A percentile compares a stretch with the other conserved stretches of the same genome.
These are phyloP conservation scores for Beroe ovata DNA, from an alignment of 37 sponge, comb jelly and placozoan genomes.

Conservation along the genomic window DNA sequence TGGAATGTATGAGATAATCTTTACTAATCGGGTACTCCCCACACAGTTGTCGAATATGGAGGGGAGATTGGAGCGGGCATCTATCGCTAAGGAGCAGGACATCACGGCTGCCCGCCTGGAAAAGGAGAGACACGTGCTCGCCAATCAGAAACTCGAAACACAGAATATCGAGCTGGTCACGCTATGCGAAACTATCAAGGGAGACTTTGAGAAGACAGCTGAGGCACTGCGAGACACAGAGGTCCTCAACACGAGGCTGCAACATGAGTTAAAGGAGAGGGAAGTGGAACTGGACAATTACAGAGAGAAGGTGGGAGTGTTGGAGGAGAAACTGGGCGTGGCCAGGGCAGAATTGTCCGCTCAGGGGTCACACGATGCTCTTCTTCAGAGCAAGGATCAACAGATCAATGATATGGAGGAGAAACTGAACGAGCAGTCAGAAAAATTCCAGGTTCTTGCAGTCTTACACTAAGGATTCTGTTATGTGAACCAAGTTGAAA, in stretches of 20 bases:
- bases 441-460: constrained; percentile 64
- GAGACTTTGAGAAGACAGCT: constrained; percentile 36
- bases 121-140: constrained; percentile 11
- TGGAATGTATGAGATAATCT: too few species aligned
- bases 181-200: constrained; percentile 44
- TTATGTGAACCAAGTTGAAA: too few species aligned
- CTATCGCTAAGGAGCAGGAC: constrained; percentile 52
- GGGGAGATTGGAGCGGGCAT: constrained; percentile 23
- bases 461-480: too few species aligned
- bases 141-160: constrained; percentile 59
- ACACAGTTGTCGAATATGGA: constrained; percentile 28
- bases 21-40: too few species aligned
- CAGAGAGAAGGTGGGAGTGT: not conserved
- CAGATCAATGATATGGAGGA: constrained; percentile 63
- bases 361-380: not conserved
- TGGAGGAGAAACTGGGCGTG: constrained; percentile 25
- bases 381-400: constrained; percentile 33
- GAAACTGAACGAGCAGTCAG: constrained; percentile 67
- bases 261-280: not conserved
- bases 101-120: not conserved
- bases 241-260: not conserved
- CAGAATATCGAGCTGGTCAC: constrained; percentile 65
- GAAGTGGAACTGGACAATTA: not conserved
- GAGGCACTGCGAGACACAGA: not conserved
- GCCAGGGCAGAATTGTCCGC: constrained; percentile 2